A percentile compares a stretch with the other conserved stretches of the same genome.
Conservation (phyloP, 2,113 vertebrate species). For the Lophotis ruficrista region DNA sequence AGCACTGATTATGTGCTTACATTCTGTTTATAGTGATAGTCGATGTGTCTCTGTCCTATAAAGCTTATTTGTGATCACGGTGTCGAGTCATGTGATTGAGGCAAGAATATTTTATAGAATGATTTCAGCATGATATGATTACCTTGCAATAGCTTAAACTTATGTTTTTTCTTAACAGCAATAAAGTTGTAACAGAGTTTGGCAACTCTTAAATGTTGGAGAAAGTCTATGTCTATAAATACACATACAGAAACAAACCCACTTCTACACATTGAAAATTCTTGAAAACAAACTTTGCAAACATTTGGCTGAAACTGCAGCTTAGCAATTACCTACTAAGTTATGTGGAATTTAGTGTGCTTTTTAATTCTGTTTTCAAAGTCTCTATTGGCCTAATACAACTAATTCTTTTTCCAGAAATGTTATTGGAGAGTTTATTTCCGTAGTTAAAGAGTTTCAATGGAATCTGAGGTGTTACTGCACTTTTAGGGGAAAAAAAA, state of each 20-base stretch:
- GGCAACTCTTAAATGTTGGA: neutral
- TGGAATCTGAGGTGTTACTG: neutral
- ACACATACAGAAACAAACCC: neutral
- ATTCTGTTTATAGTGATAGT: conserved; percentile 7
- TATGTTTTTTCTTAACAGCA: neutral
- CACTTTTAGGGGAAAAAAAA: neutral
- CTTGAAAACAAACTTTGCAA: neutral
- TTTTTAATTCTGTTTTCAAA: neutral
- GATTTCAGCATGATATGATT: neutral
- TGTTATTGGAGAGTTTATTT: neutral
- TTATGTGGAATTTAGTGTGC: neutral
- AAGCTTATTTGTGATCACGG: neutral
- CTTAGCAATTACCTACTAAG: neutral
- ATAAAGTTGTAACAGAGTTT: neutral
- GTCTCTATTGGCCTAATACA: neutral
- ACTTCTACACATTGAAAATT: neutral
- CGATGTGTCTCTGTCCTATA: neutral
- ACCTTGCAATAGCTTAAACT: neutral
- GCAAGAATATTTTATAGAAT: neutral
- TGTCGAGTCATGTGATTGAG: neutral
- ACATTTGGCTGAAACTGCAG: neutral
- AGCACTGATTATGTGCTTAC: conserved; percentile 18
- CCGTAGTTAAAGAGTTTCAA: neutral
- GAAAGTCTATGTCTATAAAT: neutral
- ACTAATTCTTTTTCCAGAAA: neutral